Percentiles rank a stretch among this genome's conserved stretches.
These are phyloP conservation scores for Polydesmus complanatus DNA, from an alignment of 2,888 invertebrate species.

Conservation along the genomic window DNA sequence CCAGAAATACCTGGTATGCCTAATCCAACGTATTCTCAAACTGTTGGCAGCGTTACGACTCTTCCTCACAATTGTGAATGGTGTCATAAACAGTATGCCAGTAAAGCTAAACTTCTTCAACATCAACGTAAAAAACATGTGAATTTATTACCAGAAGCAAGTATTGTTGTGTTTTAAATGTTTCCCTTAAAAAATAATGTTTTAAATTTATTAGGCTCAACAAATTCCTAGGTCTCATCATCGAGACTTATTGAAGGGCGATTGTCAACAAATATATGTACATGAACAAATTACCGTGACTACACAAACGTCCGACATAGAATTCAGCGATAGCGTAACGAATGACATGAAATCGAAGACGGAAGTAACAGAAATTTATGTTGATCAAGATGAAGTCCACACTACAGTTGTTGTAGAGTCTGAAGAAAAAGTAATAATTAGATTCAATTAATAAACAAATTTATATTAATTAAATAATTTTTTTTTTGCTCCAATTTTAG, in stretches of 20 bases:
- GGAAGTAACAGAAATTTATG: not conserved
- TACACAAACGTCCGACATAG: constrained; percentile 1
- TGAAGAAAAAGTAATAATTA: not conserved
- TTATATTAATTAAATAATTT: too few relatives aligned
- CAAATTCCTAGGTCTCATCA: constrained; percentile 17
- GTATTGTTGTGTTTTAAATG: not conserved
- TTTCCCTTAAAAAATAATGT: not conserved
- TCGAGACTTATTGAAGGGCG: constrained; percentile 1
- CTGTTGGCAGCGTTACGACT: constrained; percentile 56
- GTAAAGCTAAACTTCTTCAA: constrained; percentile 47
- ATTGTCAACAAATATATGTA: not conserved
- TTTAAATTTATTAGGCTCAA: constrained; percentile 14
- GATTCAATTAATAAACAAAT: too few relatives aligned
- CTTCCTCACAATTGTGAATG: constrained; percentile 56
- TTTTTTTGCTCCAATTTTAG: not conserved
- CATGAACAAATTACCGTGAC: constrained; percentile 4
- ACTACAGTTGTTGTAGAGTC: not conserved
- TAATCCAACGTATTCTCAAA: constrained; percentile 50
- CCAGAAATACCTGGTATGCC: constrained; percentile 38
- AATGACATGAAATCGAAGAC: not conserved
- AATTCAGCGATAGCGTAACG: constrained; percentile 5
- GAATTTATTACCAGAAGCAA: constrained; percentile 22
- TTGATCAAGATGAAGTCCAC: not conserved
- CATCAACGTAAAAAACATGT: constrained; percentile 38
- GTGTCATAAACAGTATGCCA: constrained; percentile 78